Base-by-base conservation (phyloP, 2,113 vertebrate species). In the Etheostoma spectabile region DNA sequence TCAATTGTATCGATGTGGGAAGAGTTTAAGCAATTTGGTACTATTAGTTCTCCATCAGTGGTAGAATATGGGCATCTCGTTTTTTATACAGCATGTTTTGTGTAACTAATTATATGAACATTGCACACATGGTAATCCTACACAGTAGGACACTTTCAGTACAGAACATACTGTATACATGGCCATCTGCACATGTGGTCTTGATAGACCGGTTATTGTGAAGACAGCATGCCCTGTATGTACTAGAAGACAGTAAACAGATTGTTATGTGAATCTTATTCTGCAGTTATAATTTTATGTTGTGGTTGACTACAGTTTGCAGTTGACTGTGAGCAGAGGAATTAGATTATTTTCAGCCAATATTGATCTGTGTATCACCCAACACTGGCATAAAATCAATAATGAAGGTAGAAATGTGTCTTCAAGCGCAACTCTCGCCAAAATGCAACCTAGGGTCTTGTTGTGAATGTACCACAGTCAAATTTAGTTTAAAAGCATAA, bases 151-250 rank as follows among this genome's bases (percentile, higher is more conserved):
- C 51, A 57, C 53, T 72, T 69, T 65, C 30, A 84, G 38, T 19
- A 51, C 63, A 63, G 30, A 78, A 24, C 88, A 86, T 30, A 30
- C 2, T 4, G 30, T 30, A 91, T 90, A 81, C 12, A 79, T 6
- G 30, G 22, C 86, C 92, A 92, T 91, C 89, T 93, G 89, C 69
- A 27, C 70, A 42, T 72, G 56, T 12, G 79, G 51, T 75, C 38
- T 27, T 5, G 14, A 65, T 11, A 10, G 27, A 19, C 27, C 33
- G 73, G 45, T 49, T 53, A 16, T 56, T 78, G 60, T 62, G 85
- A 86, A 90, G 60, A 82, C 35, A 38, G 68, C 48, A 49, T 21
- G 55, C 8, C 3, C 4, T 22, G 27, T 22, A 33, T 48, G 24
- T 57, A 61, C 21, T 27, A 55, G 5, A 51, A 46, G 42, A 77